Evolutionary conservation across 1,140 invertebrate species (phyloP), one percentile per base, ranked within the genome.

Genomic region (Elysia chlorotica): DNA sequence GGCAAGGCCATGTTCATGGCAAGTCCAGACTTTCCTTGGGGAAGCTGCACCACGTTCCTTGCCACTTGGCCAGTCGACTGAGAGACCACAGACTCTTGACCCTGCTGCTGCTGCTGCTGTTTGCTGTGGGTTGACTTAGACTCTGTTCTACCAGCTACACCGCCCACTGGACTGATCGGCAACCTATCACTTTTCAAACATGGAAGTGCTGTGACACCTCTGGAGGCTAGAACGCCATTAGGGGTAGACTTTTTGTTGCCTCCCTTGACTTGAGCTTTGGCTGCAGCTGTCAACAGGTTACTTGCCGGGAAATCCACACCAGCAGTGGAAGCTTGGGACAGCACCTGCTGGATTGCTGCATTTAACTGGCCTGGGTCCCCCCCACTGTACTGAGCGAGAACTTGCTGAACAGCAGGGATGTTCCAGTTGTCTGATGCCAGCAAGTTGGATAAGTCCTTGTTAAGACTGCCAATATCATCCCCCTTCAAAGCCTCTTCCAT

Each of bases 381-480:
- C 4, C 5, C 6, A 41, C 37, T 48, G 38, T 63, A 63, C 69
- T 71, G 69, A 10, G 69, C 56, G 30, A 71, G 30, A n/a, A 71
- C 59, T 53, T 71, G 57, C 28, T 71, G 69, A 0, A 71, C 48
- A 0, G 69, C 56, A 28, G 69, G 23, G 48, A 71, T 71, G 38
- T 71, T 71, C 69, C 56, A 71, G 69, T 71, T 71, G 36, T 71
- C 53, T 1, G 48, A 62, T 30, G 57, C 37, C 59, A 71, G 28
- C 36, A 71, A 33, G 2, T 61, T 6, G 0, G 69, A 41, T 30
- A 71, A 33, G 57, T 71, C 69, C 48, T 59, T 38, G 54, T 63
- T 71, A 1, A 71, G 33, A 62, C 14, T 48, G 21, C 37, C 19
- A 1, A 28, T 14, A 57, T 69, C 69, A 1, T 62, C 10, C 4